These are phyloP conservation scores for Typhlichthys subterraneus DNA, from an alignment of 2,797 vertebrate genomes.

Conservation along the genomic window DNA sequence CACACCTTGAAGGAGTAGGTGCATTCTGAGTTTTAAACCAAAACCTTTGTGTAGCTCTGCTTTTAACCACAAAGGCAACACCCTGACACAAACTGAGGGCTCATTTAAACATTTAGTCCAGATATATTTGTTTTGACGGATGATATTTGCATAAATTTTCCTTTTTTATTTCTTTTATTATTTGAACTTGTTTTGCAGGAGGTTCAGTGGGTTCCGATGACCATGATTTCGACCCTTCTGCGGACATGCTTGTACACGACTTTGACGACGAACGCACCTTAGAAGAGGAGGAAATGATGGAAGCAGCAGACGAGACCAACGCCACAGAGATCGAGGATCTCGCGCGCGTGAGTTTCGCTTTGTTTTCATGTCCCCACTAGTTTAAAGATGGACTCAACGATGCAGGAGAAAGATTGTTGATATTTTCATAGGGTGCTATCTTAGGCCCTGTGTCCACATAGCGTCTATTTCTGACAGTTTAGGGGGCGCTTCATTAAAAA, in stretches of 20 bases:
- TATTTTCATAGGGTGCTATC: no score
- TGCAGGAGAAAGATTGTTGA: background rate
- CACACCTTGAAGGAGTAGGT: no score
- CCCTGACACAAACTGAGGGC: background rate
- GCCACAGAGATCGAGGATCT: constrained; percentile 94
- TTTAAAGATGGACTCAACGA: background rate
- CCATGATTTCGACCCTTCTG: constrained; percentile 95
- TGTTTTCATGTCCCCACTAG: background rate
- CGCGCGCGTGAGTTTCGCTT: constrained; percentile 82
- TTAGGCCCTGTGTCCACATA: background rate
- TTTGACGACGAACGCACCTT: constrained; percentile 96
- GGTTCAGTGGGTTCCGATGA: constrained; percentile 91
- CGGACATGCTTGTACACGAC: constrained; percentile 98
- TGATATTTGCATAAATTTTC: no score
- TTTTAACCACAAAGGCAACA: no score
- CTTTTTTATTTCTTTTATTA: background rate
- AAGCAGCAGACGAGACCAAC: constrained; percentile 88
- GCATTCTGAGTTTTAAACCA: no score
- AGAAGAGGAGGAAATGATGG: constrained; percentile 97
- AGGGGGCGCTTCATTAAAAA: no score
- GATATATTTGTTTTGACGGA: background rate
- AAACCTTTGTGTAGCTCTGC: no score
- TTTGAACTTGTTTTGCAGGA: constrained; percentile 62
- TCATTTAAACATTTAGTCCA: background rate
- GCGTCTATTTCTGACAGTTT: background rate